Evolutionary conservation across 1,140 invertebrate genomes (phyloP).

Genomic region (Caenorhabditis tropicalis): DNA sequence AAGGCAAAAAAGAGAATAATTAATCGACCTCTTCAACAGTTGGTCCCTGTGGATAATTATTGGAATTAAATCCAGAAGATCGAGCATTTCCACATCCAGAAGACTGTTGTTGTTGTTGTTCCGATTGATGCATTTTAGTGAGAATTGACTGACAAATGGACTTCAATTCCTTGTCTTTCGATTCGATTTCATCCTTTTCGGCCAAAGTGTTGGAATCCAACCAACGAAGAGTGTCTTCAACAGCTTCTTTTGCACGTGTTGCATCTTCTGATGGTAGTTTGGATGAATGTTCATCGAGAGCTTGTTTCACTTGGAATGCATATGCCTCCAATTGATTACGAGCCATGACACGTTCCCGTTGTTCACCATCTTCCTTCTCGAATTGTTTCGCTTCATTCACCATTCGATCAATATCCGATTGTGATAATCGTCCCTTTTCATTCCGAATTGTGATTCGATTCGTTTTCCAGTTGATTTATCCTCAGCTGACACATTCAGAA

Average conservation of each 20-base stretch:
- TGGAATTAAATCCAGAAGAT: background rate
- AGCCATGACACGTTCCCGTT: conserved; percentile 67
- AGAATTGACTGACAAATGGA: conserved; percentile 78
- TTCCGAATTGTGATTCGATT: no score
- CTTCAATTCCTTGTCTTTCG: conserved; percentile 73
- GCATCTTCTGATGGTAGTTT: conserved; percentile 51
- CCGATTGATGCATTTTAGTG: conserved; percentile 67
- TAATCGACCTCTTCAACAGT: conserved; percentile 71
- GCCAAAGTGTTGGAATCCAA: conserved; percentile 75
- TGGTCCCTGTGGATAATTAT: conserved; percentile 58
- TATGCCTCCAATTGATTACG: conserved; percentile 67
- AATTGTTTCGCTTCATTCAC: conserved; percentile 77
- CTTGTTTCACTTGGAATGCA: conserved; percentile 60
- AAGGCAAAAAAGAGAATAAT: conserved; percentile 70
- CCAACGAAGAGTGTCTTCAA: conserved; percentile 72
- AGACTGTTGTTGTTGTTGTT: conserved; percentile 10
- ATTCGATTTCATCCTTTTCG: conserved; percentile 74
- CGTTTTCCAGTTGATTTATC: conserved; percentile 82
- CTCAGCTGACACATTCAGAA: conserved; percentile 81
- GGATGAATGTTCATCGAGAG: conserved; percentile 52
- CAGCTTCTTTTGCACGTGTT: conserved; percentile 30
- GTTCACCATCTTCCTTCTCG: conserved; percentile 73
- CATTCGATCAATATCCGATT: conserved; percentile 75
- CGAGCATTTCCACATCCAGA: conserved; percentile 15
- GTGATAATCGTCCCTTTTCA: no score